These are phyloP conservation scores for Talpa occidentalis DNA, from an alignment of 2,113 vertebrate genomes.

Conservation along the genomic window DNA sequence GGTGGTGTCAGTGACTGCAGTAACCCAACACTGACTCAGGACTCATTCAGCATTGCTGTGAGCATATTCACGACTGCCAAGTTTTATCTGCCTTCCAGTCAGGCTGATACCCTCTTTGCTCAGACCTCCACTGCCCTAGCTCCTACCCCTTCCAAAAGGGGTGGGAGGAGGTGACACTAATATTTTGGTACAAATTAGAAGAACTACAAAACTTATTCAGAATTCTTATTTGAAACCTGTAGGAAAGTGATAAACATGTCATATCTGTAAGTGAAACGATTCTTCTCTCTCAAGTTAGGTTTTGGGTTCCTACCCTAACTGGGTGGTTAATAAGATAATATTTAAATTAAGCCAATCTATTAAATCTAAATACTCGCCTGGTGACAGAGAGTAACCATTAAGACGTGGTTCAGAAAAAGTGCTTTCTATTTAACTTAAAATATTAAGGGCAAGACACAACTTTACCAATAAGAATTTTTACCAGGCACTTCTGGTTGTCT, in stretches of 20 bases:
- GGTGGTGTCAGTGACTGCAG: not conserved
- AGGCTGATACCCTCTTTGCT: not conserved
- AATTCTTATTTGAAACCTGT: conserved; percentile 22
- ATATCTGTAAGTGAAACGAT: not conserved
- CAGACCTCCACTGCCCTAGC: not conserved
- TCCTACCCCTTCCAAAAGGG: not conserved
- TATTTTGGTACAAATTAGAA: not conserved
- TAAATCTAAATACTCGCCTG: conserved; percentile 10
- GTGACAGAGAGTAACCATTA: conserved; percentile 7
- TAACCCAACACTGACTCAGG: not conserved
- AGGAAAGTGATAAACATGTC: not conserved
- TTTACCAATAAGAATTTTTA: conserved; percentile 82
- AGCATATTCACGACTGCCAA: not conserved
- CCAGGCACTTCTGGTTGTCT: conserved; percentile 86
- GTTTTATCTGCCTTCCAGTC: not conserved
- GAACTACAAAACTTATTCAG: not conserved
- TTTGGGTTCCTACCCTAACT: not conserved
- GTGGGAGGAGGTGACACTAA: not conserved
- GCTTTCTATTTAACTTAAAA: conserved; percentile 26
- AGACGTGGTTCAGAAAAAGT: conserved; percentile 1
- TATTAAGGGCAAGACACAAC: not conserved
- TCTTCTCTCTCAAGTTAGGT: not conserved
- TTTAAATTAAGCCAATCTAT: conserved; percentile 4
- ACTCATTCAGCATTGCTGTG: not conserved
- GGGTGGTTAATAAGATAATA: not conserved